These are phyloP conservation scores for Drosophila silvestris DNA, from an alignment of 2,888 invertebrate species.

Conservation along the genomic window DNA sequence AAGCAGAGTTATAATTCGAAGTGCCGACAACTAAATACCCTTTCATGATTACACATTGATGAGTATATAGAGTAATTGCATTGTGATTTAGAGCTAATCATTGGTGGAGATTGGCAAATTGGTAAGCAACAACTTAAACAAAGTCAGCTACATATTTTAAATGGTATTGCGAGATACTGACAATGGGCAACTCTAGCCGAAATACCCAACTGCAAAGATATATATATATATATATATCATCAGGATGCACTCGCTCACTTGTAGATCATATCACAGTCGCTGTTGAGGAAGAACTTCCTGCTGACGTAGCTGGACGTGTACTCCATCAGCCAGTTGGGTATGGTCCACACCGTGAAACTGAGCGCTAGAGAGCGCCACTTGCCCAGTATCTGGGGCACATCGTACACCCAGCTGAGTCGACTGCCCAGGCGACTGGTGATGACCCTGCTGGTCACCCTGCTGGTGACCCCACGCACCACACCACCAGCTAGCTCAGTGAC, in stretches of 20 bases:
- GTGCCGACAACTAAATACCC: not conserved
- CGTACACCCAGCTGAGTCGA: constrained; percentile 68
- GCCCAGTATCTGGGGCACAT: constrained; percentile 50
- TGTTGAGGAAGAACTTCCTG: constrained; percentile 74
- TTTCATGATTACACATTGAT: not conserved
- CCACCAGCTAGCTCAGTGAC: constrained; percentile 61
- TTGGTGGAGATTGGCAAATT: too few species aligned
- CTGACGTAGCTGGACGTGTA: constrained; percentile 73
- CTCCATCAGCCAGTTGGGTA: constrained; percentile 76
- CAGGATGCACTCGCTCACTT: constrained; percentile 38
- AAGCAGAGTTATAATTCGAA: not conserved
- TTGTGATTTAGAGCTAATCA: not conserved
- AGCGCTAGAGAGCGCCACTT: constrained; percentile 61
- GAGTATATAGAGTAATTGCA: not conserved
- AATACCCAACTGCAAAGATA: not conserved
- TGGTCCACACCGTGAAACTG: constrained; percentile 78
- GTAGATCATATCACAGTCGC: constrained; percentile 84
- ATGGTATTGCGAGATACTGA: constrained; percentile 2
- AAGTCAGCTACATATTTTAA: not conserved
- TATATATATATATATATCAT: not conserved
- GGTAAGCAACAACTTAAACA: not conserved
- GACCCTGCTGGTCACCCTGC: constrained; percentile 51
- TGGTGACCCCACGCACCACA: constrained; percentile 62
- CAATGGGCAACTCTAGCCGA: not conserved
- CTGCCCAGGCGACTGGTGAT: constrained; percentile 51